These are phyloP conservation scores for Frieseomelitta varia DNA, from an alignment of 1,140 invertebrate genomes.

Conservation along the genomic window DNA sequence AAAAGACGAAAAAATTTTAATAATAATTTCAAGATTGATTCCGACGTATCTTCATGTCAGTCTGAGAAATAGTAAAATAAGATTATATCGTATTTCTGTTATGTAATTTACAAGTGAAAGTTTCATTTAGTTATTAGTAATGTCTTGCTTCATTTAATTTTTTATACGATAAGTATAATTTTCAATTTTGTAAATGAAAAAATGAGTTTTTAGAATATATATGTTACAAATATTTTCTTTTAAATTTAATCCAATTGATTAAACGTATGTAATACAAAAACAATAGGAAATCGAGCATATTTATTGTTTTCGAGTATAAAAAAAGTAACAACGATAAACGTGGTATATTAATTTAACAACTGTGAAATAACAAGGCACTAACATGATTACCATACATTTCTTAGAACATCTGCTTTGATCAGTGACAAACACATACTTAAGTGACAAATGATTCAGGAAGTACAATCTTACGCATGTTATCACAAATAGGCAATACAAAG, in stretches of 20 bases:
- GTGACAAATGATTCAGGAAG: background rate
- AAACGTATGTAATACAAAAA: background rate
- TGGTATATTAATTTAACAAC: background rate
- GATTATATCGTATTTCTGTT: background rate
- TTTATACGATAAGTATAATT: background rate
- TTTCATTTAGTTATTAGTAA: too few species aligned
- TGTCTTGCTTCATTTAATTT: background rate
- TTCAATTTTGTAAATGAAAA: background rate
- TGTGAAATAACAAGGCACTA: background rate
- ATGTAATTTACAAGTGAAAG: background rate
- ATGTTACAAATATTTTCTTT: background rate
- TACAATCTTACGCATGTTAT: constrained; percentile 11
- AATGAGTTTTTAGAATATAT: background rate
- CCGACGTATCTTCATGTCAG: background rate
- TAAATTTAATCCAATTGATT: background rate
- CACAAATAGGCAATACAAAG: background rate
- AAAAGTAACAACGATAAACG: too few species aligned
- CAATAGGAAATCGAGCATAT: background rate
- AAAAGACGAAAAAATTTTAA: background rate
- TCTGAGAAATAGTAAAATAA: constrained; percentile 1
- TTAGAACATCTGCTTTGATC: background rate
- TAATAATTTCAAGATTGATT: background rate
- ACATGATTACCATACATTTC: background rate
- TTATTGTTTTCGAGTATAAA: background rate
- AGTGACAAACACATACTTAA: background rate